phyloP scores from a whole-genome alignment of 2,797 vertebrate genomes.

The Acridotheres tristis region DNA sequence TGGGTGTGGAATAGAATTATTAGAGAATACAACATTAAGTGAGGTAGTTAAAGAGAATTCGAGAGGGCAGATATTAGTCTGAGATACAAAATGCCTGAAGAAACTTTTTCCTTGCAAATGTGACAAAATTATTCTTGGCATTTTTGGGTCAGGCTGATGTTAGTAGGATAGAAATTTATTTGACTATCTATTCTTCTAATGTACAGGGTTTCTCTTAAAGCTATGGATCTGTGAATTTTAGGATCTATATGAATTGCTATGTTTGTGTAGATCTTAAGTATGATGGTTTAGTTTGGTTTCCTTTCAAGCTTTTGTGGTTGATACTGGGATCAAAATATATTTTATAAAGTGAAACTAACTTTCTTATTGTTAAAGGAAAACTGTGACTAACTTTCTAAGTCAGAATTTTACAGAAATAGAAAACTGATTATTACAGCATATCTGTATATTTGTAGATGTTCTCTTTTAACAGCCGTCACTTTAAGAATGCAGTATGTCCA shows the following conservation, averaged over 20 bases:
- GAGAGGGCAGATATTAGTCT: neutral
- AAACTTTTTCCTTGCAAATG: neutral
- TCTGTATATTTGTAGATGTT: neutral
- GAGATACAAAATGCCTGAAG: neutral
- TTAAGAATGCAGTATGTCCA: neutral
- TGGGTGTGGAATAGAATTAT: neutral
- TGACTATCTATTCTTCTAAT: neutral
- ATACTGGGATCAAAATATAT: neutral
- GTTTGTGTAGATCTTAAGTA: neutral
- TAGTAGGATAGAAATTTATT: neutral
- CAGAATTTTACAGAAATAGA: neutral
- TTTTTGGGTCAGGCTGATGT: conserved; percentile 44
- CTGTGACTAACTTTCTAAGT: neutral
- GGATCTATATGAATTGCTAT: neutral
- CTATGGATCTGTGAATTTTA: neutral
- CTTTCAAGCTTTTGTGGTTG: neutral
- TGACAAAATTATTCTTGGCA: conserved; percentile 47
- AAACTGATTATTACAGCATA: rapidly evolving
- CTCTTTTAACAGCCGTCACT: neutral
- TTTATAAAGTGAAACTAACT: neutral
- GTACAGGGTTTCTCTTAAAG: neutral
- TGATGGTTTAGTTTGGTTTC: neutral
- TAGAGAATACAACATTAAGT: neutral
- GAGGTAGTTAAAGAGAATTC: neutral
- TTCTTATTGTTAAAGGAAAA: neutral